Evolutionary conservation across 1,140 invertebrate genomes (phyloP).

Genomic region (Cherax destructor): DNA sequence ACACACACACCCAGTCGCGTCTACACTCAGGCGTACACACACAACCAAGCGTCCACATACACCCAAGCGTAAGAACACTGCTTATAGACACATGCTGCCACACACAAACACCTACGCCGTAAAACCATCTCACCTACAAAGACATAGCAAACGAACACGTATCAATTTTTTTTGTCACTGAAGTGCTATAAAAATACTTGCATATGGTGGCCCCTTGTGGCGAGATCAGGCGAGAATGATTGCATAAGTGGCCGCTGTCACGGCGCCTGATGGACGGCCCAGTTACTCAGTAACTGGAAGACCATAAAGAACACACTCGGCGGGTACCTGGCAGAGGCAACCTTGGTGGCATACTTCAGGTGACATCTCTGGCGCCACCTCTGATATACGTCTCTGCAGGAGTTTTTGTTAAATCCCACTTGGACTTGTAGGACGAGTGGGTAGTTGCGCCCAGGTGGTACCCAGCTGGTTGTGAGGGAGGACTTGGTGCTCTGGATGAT

Average conservation of each 20-base stretch:
- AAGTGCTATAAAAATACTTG: neutral
- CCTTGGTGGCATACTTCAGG: neutral
- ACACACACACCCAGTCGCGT: too few species aligned
- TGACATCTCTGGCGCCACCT: neutral
- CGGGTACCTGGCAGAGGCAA: neutral
- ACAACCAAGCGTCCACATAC: too few species aligned
- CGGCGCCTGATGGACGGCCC: neutral
- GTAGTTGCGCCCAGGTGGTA: neutral
- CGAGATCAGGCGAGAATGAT: neutral
- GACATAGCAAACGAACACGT: neutral
- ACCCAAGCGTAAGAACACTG: too few species aligned
- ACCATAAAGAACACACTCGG: neutral
- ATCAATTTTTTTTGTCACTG: neutral
- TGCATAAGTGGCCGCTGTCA: neutral
- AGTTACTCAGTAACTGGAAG: neutral
- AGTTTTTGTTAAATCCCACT: neutral
- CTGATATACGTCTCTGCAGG: neutral
- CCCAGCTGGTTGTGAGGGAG: neutral
- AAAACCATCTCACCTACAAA: neutral
- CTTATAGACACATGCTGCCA: neutral
- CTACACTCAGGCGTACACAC: too few species aligned
- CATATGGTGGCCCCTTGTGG: conserved; percentile 4
- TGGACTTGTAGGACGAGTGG: neutral
- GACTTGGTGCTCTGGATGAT: neutral
- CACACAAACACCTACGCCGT: neutral